Base-by-base conservation (phyloP, 1,140 invertebrate genomes). In the Heliconius nattereri region DNA sequence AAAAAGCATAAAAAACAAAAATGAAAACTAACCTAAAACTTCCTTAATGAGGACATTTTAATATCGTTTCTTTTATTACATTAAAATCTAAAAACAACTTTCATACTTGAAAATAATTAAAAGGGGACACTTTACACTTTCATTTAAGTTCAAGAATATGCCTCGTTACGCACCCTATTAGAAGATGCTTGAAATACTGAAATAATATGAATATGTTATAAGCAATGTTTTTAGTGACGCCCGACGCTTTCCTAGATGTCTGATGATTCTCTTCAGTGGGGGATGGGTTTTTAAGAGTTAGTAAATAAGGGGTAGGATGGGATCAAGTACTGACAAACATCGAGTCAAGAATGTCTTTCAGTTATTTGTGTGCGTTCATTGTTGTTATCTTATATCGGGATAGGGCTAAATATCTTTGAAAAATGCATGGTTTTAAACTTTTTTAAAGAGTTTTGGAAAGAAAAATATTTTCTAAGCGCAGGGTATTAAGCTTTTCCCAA, bases 291-390 rank as follows among this genome's bases (percentile, higher is more conserved):
- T 82, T 71, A 76, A 82, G 79, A 76, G 78, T 57, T 73, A 32
- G 75, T 40, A 73, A 78, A 52, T 71, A 80, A 37, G 45, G 66
- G 76, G 78, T 45, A 76, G 37, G 80, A 54, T 16, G 73, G 49
- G 75, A 79, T 82, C 81, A 80, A 84, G 83, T 77, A 80, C 84
- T 83, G 85, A 87, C 86, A 89, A 89, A 89, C 86, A 88, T 74
- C 78, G 81, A 84, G 83, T 85, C 84, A 81, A 83, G 83, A 86
- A 86, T 81, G 83, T 80, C 83, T 87, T 85, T 82, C 76, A 83
- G 81, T 81, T 82, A 76, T 83, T 75, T 83, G 73, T 75, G 72
- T 70, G 57, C 78, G 35, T 81, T 79, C 80, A 79, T 85, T 85
- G 80, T 82, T 85, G 81, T 40, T 66, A 78, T 80, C 76, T 37